Conservation (phyloP, 2,888 invertebrate genomes). For the Meta bourneti region DNA sequence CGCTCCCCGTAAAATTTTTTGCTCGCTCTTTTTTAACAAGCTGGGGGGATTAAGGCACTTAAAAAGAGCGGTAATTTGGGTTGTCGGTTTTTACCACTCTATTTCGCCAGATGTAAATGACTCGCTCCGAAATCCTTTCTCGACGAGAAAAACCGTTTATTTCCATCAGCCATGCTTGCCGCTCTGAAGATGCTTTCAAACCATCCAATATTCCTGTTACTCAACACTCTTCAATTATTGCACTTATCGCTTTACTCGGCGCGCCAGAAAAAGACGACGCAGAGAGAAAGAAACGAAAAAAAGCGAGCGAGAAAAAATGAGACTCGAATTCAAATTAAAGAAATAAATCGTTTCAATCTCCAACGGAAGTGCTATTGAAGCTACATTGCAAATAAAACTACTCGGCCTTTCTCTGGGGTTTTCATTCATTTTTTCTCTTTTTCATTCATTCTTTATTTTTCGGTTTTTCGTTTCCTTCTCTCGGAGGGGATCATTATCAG, state of each 20-base stretch:
- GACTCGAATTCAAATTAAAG: conserved; percentile 75
- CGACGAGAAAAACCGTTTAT: conserved; percentile 42
- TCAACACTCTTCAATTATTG: conserved; percentile 73
- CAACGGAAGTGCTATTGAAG: conserved; percentile 72
- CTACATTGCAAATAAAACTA: conserved; percentile 70
- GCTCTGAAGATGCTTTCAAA: conserved; percentile 36
- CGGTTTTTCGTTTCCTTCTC: conserved; percentile 10
- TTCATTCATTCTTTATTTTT: not conserved
- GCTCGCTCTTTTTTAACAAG: conserved; percentile 37
- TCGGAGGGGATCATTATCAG: conserved; percentile 74
- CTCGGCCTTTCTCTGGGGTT: conserved; percentile 59
- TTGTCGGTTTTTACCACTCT: conserved; percentile 48
- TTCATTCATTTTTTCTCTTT: conserved; percentile 52
- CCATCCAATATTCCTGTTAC: conserved; percentile 71
- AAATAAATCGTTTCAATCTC: conserved; percentile 75
- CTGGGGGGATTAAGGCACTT: conserved; percentile 58
- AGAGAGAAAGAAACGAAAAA: conserved; percentile 16
- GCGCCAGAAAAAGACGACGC: conserved; percentile 18
- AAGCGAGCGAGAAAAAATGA: conserved; percentile 41
- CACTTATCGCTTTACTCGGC: conserved; percentile 57
- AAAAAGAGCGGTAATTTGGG: conserved; percentile 65
- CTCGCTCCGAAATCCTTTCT: conserved; percentile 35
- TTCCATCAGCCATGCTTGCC: conserved; percentile 27
- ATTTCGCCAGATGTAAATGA: conserved; percentile 63
- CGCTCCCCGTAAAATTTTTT: not conserved